These are phyloP conservation scores for Ceratitis capitata DNA, from an alignment of 1,140 invertebrate genomes.

Conservation along the genomic window DNA sequence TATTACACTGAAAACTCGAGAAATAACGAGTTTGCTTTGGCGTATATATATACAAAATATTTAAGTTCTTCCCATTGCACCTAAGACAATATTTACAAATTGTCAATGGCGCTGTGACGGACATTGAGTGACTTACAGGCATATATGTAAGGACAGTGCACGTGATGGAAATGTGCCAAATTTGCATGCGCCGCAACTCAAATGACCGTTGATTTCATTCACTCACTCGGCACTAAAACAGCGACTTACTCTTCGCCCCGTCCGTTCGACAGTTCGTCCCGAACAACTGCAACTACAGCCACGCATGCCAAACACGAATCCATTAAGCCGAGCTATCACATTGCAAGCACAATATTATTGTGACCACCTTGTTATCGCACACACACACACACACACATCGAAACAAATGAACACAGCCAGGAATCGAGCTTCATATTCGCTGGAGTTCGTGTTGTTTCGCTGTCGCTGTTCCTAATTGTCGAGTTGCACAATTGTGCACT, in stretches of 20 bases:
- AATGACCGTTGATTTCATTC: background rate
- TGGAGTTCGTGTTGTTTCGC: conserved; percentile 21
- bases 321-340: background rate
- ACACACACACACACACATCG: background rate
- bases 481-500: conserved; percentile 65
- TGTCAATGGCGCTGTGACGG: background rate
- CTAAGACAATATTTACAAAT: background rate
- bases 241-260: background rate
- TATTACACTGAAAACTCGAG: too few relatives aligned
- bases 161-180: conserved; percentile 47
- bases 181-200: conserved; percentile 39
- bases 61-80: background rate
- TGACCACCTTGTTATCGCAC: background rate
- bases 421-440: background rate
- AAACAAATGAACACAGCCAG: too few relatives aligned
- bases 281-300: background rate
- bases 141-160: background rate
- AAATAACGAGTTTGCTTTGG: too few relatives aligned
- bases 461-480: conserved; percentile 55
- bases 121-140: background rate
- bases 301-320: conserved; percentile 9
- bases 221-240: background rate
- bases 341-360: conserved; percentile 7
- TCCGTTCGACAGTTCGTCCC: too few relatives aligned
- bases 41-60: too few relatives aligned